Percentiles rank a stretch among this genome's conserved stretches.
Conservation (phyloP, 2,888 invertebrate species). For the Macrophya alboannulata region DNA sequence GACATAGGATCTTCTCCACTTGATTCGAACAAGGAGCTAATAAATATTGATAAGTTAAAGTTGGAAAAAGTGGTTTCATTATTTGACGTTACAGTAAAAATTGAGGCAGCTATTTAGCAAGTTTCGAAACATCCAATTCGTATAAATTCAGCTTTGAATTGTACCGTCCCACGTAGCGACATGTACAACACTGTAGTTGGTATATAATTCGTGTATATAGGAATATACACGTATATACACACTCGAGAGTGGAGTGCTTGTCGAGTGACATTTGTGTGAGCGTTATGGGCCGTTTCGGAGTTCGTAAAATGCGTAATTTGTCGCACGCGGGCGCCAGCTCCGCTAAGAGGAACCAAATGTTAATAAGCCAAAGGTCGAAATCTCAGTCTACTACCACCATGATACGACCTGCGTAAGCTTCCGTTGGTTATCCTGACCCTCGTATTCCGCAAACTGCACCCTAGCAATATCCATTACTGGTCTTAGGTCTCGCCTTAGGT, state of each 20-base stretch:
- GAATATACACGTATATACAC: conserved; percentile 49
- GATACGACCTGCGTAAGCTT: conserved; percentile 41
- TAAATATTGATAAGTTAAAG: not conserved
- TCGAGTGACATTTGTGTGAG: conserved; percentile 67
- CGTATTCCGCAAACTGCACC: conserved; percentile 55
- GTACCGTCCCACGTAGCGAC: not conserved
- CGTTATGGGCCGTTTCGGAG: conserved; percentile 64
- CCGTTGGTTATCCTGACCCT: conserved; percentile 44
- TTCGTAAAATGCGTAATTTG: conserved; percentile 70
- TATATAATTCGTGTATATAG: conserved; percentile 32
- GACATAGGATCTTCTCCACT: conserved; percentile 28
- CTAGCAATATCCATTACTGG: conserved; percentile 54
- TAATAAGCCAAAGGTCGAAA: conserved; percentile 67
- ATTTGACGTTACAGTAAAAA: not conserved
- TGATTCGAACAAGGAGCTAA: not conserved
- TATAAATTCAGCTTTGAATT: not conserved
- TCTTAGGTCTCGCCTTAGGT: conserved; percentile 21
- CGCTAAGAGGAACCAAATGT: conserved; percentile 65
- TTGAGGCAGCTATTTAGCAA: not conserved
- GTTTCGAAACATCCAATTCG: not conserved
- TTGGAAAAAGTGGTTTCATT: not conserved
- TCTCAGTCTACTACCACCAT: conserved; percentile 56
- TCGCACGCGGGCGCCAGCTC: conserved; percentile 59
- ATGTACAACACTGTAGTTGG: not conserved
- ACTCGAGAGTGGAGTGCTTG: conserved; percentile 61